Conservation (phyloP, 2,113 vertebrate genomes). For the Oxygymnocypris stewartii region DNA sequence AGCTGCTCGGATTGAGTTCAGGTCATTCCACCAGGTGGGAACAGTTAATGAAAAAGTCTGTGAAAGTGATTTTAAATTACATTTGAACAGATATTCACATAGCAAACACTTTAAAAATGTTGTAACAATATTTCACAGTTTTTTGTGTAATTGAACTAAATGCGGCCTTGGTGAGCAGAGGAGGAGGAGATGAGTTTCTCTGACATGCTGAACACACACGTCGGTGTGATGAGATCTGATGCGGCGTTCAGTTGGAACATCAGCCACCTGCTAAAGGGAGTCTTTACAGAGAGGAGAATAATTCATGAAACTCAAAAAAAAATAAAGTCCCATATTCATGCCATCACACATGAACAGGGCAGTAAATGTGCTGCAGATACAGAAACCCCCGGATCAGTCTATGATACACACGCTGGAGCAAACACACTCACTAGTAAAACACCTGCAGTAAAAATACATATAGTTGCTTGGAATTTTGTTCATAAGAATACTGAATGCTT, state of each 20-base stretch:
- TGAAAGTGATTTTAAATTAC: too few species aligned
- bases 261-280: conserved; percentile 28
- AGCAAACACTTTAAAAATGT: too few species aligned
- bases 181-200: background rate
- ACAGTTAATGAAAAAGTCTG: too few species aligned
- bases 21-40: too few species aligned
- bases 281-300: conserved; percentile 29
- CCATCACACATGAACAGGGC: background rate
- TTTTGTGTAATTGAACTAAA: too few species aligned
- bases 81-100: too few species aligned
- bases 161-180: too few species aligned
- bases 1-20: too few species aligned
- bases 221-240: conserved; percentile 25
- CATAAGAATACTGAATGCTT: background rate
- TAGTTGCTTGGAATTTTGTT: background rate
- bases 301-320: background rate
- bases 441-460: background rate
- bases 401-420: background rate
- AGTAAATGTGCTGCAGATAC: background rate
- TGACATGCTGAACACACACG: background rate
- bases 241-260: conserved; percentile 23
- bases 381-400: background rate
- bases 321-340: background rate
- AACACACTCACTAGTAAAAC: background rate
- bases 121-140: too few species aligned